These are phyloP conservation scores for Trissonchulus latispiculum DNA, from an alignment of 2,888 invertebrate species.

Conservation along the genomic window DNA sequence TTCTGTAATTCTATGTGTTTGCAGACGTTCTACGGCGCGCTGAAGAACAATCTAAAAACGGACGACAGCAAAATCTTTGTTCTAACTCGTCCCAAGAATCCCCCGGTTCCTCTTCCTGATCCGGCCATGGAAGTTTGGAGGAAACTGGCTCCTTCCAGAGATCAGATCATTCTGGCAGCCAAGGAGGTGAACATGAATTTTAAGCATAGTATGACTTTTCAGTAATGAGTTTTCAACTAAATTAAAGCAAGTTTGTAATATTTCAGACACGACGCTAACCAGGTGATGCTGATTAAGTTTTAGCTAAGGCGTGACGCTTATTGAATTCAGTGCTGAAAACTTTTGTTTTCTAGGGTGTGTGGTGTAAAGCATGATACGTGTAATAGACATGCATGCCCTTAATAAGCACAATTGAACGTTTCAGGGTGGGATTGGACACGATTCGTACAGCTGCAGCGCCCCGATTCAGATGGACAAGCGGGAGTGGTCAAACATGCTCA, in stretches of 20 bases:
- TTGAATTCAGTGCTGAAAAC: not conserved
- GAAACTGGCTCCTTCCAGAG: slow-evolving; percentile 21
- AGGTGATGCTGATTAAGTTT: not conserved
- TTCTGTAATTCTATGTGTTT: not conserved
- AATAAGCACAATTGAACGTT: slow-evolving; percentile 7
- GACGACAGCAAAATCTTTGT: slow-evolving; percentile 19
- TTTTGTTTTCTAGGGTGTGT: not conserved
- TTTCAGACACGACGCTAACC: not conserved
- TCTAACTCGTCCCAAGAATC: slow-evolving; percentile 22
- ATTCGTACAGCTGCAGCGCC: slow-evolving; percentile 15
- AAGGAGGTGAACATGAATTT: slow-evolving; percentile 11
- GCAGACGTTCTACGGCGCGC: not conserved
- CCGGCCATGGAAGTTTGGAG: slow-evolving; percentile 22
- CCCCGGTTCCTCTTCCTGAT: slow-evolving; percentile 24
- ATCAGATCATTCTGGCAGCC: slow-evolving; percentile 20
- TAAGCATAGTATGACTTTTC: not conserved
- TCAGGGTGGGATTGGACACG: slow-evolving; percentile 20
- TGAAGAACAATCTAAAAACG: slow-evolving; percentile 9
- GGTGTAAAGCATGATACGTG: not conserved
- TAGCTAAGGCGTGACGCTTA: not conserved
- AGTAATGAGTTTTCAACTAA: not conserved
- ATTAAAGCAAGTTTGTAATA: no score
- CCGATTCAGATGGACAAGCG: slow-evolving; percentile 21
- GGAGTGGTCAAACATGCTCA: slow-evolving; percentile 22
- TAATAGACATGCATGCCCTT: not conserved